A percentile compares a stretch with the other conserved stretches of the same genome.
Evolutionary conservation across 2,888 invertebrate species (phyloP).

Genomic region (Cerceris rybyensis): DNA sequence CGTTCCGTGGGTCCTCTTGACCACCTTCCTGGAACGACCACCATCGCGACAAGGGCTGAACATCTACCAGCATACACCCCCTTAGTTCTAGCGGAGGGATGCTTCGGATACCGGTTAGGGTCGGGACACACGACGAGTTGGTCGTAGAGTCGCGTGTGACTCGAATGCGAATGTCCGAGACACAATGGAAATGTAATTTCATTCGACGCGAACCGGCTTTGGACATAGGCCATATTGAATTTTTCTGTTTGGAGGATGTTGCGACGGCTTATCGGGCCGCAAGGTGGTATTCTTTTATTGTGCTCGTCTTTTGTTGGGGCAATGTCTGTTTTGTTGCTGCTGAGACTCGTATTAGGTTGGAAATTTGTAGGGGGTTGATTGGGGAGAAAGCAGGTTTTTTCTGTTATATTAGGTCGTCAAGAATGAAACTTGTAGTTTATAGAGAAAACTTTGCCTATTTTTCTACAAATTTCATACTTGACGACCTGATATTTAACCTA

Average conservation of each 20-base stretch:
- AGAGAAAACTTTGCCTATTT: too few relatives aligned
- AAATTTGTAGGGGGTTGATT: background rate
- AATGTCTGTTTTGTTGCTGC: background rate
- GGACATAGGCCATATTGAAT: constrained; percentile 72
- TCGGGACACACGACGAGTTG: constrained; percentile 30
- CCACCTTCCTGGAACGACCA: constrained; percentile 35
- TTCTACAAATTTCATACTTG: too few relatives aligned
- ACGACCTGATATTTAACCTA: too few relatives aligned
- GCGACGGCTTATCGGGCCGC: constrained; percentile 17
- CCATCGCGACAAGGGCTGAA: constrained; percentile 34
- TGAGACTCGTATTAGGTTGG: background rate
- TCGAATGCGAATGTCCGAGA: constrained; percentile 73
- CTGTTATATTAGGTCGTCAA: too few relatives aligned
- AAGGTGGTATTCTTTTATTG: background rate
- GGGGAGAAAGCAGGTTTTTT: too few relatives aligned
- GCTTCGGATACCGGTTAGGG: constrained; percentile 33
- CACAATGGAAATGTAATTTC: constrained; percentile 79
- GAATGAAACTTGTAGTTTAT: too few relatives aligned
- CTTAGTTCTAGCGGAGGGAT: constrained; percentile 3
- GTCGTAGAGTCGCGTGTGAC: constrained; percentile 65
- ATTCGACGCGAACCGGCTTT: constrained; percentile 45
- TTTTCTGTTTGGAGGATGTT: constrained; percentile 54
- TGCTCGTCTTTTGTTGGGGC: too few relatives aligned
- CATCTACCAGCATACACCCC: constrained; percentile 23
- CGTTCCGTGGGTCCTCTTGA: constrained; percentile 47